Percentiles rank a stretch among this genome's conserved stretches.
Conservation (phyloP, 2,888 invertebrate species). For the Hypselothyrea guttata region DNA sequence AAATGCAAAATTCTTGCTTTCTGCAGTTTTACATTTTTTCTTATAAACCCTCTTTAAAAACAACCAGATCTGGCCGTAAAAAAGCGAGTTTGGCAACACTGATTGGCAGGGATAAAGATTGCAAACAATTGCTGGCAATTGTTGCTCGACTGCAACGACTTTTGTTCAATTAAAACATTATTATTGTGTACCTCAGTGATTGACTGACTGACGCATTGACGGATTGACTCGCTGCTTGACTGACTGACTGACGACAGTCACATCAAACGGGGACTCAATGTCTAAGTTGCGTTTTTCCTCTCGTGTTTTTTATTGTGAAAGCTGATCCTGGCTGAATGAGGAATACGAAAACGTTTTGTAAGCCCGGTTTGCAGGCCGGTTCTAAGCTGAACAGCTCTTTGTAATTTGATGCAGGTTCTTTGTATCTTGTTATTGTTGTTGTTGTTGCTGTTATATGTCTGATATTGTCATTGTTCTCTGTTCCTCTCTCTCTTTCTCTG, state of each 20-base stretch:
- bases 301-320: no score
- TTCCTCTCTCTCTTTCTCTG: constrained; percentile 4
- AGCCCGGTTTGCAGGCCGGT: constrained; percentile 41
- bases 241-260: constrained; percentile 21
- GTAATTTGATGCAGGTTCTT: constrained; percentile 64
- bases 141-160: constrained; percentile 60
- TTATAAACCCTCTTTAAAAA: no score
- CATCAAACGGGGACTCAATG: constrained; percentile 69
- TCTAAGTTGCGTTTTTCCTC: constrained; percentile 71
- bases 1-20: no score
- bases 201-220: constrained; percentile 36
- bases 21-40: no score
- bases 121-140: constrained; percentile 32
- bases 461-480: constrained; percentile 1
- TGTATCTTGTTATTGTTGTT: constrained; percentile 22
- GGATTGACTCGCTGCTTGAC: constrained; percentile 38
- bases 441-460: constrained; percentile 10
- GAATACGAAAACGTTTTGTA: constrained; percentile 59
- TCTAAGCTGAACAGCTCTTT: constrained; percentile 38
- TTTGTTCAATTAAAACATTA: constrained; percentile 78
- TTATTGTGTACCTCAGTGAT: constrained; percentile 65
- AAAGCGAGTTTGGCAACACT: no score
- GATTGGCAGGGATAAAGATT: constrained; percentile 6
- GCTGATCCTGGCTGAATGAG: constrained; percentile 64
- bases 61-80: no score